phyloP scores from a whole-genome alignment of 1,140 invertebrate species.

The Aphidius ervi region DNA sequence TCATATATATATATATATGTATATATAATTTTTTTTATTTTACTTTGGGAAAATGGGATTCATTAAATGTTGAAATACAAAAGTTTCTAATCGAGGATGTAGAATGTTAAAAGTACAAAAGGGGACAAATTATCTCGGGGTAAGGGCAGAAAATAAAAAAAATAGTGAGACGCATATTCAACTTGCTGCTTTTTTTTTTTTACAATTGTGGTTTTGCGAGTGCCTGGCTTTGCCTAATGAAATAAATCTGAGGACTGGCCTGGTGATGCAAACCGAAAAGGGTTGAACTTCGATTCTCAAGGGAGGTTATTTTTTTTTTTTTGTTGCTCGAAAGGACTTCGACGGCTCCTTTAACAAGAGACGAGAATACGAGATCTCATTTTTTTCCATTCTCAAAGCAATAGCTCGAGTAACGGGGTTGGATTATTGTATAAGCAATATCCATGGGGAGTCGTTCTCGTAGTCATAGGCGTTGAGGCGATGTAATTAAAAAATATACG shows the following conservation, averaged over 20 bases:
- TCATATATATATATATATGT: too few relatives aligned
- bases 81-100: conserved; percentile 2
- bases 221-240: conserved; percentile 30
- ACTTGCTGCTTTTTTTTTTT: neutral
- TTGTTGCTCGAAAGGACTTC: conserved; percentile 21
- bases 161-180: conserved; percentile 5
- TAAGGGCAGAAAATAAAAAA: neutral
- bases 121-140: neutral
- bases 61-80: neutral
- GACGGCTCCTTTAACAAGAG: conserved; percentile 43
- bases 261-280: conserved; percentile 30
- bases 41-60: neutral
- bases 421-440: too few relatives aligned
- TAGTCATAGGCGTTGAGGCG: conserved; percentile 36
- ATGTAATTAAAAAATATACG: conserved; percentile 50
- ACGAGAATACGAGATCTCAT: conserved; percentile 14
- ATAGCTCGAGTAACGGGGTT: too few relatives aligned
- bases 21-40: neutral
- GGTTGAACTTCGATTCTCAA: conserved; percentile 45
- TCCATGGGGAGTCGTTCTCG: conserved; percentile 19
- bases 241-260: conserved; percentile 25
- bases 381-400: too few relatives aligned
- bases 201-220: conserved; percentile 15
- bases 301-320: conserved; percentile 19
- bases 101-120: neutral